Percentiles rank a stretch among this genome's conserved stretches.
phyloP scores from a whole-genome alignment of 2,113 vertebrate genomes.

The Perca fluviatilis region DNA sequence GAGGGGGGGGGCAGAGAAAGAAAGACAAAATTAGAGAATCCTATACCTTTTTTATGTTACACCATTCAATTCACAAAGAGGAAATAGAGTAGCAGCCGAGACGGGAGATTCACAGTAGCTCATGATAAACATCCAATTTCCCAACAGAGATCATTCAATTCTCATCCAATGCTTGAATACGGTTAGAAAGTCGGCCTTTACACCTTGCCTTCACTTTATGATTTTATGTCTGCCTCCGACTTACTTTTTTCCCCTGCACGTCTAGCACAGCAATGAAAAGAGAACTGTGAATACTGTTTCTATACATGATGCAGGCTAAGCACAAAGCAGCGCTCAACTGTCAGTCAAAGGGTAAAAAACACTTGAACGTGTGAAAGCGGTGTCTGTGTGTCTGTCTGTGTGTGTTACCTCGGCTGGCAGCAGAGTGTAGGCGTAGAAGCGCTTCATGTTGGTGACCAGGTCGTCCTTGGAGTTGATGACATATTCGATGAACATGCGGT shows the following conservation, averaged over 20 bases:
- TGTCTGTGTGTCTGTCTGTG: slow-evolving; percentile 12
- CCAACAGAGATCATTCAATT: slow-evolving; percentile 55
- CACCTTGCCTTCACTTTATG: slow-evolving; percentile 27
- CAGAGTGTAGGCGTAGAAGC: slow-evolving; percentile 95
- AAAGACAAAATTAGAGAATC: slow-evolving; percentile 54
- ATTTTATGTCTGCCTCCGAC: slow-evolving; percentile 23
- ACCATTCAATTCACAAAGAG: slow-evolving; percentile 34
- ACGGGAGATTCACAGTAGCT: slow-evolving; percentile 40
- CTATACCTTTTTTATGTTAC: slow-evolving; percentile 37
- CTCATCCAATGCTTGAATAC: slow-evolving; percentile 47
- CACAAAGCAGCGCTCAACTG: slow-evolving; percentile 32
- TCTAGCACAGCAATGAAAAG: slow-evolving; percentile 10
- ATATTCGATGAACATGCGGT: slow-evolving; percentile 95
- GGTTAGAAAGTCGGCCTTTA: slow-evolving; percentile 37
- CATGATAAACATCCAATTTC: slow-evolving; percentile 69
- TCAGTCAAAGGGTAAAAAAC: slow-evolving; percentile 40
- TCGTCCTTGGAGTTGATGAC: slow-evolving; percentile 93
- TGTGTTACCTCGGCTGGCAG: slow-evolving; percentile 94
- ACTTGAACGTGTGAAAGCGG: slow-evolving; percentile 8
- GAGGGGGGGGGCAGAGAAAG: neutral
- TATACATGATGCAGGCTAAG: neutral
- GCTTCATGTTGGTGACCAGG: slow-evolving; percentile 95
- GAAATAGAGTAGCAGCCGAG: slow-evolving; percentile 52
- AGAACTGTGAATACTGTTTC: slow-evolving; percentile 17
- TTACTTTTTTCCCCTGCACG: slow-evolving; percentile 12